Evolutionary conservation across 2,797 vertebrate genomes (phyloP), one percentile per base, ranked within the genome.

Genomic region (Odontamblyopus rebecca): DNA sequence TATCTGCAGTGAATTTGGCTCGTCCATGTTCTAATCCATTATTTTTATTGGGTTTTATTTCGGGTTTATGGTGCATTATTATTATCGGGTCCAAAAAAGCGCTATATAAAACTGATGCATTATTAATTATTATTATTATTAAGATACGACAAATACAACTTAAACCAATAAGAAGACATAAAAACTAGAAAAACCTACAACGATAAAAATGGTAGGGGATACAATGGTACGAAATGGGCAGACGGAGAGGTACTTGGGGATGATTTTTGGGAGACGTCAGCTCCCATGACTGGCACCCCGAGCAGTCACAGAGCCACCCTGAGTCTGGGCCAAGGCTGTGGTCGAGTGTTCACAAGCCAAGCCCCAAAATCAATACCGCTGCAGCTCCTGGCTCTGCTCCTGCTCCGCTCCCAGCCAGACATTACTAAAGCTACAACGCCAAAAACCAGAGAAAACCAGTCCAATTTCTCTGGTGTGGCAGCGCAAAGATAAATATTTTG

Each of bases 281-380:
- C 75, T 80, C 63, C 71, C 3, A 63, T 18, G 72, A 56, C 74
- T 74, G 80, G 82, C 81, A 70, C 67, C 35, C 16, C 50, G 1
- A 72, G 71, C 76, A 67, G 51, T 51, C 64, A 76, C 82, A 75
- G 81, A 73, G 76, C 77, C 73, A 53, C 56, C 19, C 15, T 35
- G 74, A 82, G 81, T 69, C 61, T 57, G 16, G 74, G 78, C 74
- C 72, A 75, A 72, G 48, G 68, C 75, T 76, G 82, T 76, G 80
- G 77, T 72, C 70, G 68, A 38, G 32, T 72, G 81, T 86, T 85
- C 64, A 72, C 76, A 83, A 82, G 85, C 81, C 77, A 73, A 89
- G 88, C 84, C 85, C 82, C 84, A 90, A 69, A 90, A 90, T 90
- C 91, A 92, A 92, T 91, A 89, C 64, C 1, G 62, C 85, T 87